Evolutionary conservation across 2,888 invertebrate genomes (phyloP).

Genomic region (Drosophila mimetica): DNA sequence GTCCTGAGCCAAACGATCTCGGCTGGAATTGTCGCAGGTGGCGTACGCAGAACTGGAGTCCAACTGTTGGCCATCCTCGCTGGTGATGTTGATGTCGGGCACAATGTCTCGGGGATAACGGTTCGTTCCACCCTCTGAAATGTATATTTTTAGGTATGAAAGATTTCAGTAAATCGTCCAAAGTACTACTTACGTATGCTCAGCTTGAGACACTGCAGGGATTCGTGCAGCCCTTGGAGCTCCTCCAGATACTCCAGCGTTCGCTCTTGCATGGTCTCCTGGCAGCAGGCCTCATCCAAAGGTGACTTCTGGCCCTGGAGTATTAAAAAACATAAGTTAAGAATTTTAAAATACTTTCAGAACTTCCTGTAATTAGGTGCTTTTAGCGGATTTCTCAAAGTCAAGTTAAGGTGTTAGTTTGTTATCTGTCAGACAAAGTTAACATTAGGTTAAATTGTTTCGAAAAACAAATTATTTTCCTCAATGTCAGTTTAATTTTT

Average conservation of each 20-base stretch:
- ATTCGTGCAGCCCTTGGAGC: constrained; percentile 78
- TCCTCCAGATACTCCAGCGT: constrained; percentile 77
- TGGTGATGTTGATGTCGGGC: constrained; percentile 83
- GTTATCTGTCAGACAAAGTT: too few species aligned
- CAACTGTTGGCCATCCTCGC: constrained; percentile 75
- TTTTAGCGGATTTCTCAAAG: too few species aligned
- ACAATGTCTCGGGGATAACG: constrained; percentile 72
- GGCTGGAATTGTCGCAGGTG: constrained; percentile 55
- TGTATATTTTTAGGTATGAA: not conserved
- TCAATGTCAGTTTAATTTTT: too few species aligned
- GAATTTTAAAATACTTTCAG: too few species aligned
- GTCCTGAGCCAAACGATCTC: constrained; percentile 69
- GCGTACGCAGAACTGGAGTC: constrained; percentile 56
- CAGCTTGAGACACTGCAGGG: constrained; percentile 77
- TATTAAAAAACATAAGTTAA: too few species aligned
- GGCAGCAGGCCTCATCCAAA: constrained; percentile 82
- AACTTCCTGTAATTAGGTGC: too few species aligned
- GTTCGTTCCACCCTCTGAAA: constrained; percentile 73
- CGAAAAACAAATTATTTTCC: too few species aligned
- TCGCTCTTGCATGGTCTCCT: constrained; percentile 81
- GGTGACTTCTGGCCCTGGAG: constrained; percentile 75
- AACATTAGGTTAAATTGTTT: too few species aligned
- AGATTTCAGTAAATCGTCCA: too few species aligned
- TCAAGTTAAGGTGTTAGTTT: too few species aligned
- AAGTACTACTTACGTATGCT: constrained; percentile 76